Percentiles rank a stretch among this genome's conserved stretches.
Evolutionary conservation across 53 echinoderm and acorn worm species (phyloP).

Genomic region (Paelopatides confundens): DNA sequence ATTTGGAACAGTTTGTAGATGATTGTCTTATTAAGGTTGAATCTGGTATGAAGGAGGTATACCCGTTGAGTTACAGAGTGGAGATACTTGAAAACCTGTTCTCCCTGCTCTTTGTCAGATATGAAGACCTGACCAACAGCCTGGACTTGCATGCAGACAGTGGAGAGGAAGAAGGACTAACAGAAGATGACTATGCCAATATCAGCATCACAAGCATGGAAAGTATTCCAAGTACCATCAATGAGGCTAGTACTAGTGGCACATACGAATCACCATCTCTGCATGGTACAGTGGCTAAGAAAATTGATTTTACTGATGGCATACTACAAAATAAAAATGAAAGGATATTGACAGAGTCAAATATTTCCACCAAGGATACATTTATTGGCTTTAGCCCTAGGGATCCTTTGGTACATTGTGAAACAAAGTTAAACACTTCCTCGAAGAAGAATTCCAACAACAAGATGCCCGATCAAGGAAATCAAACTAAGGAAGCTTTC

Average conservation of each 20-base stretch:
- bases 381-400: background rate
- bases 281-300: background rate
- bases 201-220: slow-evolving; percentile 82
- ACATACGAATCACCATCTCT: background rate
- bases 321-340: background rate
- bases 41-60: slow-evolving; percentile 65
- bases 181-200: slow-evolving; percentile 84
- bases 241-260: slow-evolving; percentile 1
- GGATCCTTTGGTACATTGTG: too few species aligned
- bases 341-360: background rate
- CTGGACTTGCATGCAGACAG: slow-evolving; percentile 64
- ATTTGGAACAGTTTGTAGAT: slow-evolving; percentile 54
- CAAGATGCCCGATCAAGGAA: background rate
- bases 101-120: slow-evolving; percentile 83
- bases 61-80: slow-evolving; percentile 86
- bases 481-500: background rate
- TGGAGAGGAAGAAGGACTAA: slow-evolving; percentile 84
- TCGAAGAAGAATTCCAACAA: background rate
- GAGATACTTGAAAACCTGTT: slow-evolving; percentile 92
- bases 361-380: background rate
- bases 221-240: slow-evolving; percentile 61
- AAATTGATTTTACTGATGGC: background rate
- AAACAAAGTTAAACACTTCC: background rate
- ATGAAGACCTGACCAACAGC: slow-evolving; percentile 57
- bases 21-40: slow-evolving; percentile 58